Percentiles rank a stretch among this genome's conserved stretches.
Conservation (phyloP, 2,888 invertebrate genomes). For the Erannis defoliaria region DNA sequence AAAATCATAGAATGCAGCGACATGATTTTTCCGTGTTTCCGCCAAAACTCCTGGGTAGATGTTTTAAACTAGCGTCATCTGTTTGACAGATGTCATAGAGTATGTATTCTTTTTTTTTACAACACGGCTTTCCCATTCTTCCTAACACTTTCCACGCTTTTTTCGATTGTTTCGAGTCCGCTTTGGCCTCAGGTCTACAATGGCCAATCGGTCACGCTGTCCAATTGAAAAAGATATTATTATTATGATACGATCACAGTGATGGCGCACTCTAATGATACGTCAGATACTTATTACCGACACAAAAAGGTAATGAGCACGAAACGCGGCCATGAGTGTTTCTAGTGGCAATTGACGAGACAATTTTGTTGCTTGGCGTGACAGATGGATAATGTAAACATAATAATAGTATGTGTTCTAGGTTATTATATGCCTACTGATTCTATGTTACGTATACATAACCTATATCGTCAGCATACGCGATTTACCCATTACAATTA, state of each 20-base stretch:
- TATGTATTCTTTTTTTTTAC: constrained; percentile 19
- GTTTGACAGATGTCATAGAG: constrained; percentile 48
- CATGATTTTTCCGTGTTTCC: too few species aligned
- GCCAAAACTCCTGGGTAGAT: too few species aligned
- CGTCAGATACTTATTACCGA: constrained; percentile 42
- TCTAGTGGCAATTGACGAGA: constrained; percentile 33
- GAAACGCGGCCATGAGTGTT: constrained; percentile 40
- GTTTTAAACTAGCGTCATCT: constrained; percentile 25
- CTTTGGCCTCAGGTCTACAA: constrained; percentile 8
- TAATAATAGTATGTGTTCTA: constrained; percentile 16
- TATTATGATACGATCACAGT: constrained; percentile 58
- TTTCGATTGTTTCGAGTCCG: constrained; percentile 28
- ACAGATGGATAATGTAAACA: constrained; percentile 31
- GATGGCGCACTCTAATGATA: constrained; percentile 50
- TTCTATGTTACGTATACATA: background rate
- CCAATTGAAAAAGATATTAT: constrained; percentile 68
- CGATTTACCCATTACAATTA: background rate
- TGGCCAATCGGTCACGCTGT: constrained; percentile 49
- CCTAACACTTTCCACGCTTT: constrained; percentile 24
- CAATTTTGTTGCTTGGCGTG: constrained; percentile 28
- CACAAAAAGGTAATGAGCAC: constrained; percentile 46
- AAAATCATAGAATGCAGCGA: too few species aligned
- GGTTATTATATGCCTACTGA: background rate
- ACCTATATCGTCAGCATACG: background rate
- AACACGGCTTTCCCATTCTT: constrained; percentile 4